Evolutionary conservation across 2,113 vertebrate species (phyloP).

Genomic region (Elaphurus davidianus): DNA sequence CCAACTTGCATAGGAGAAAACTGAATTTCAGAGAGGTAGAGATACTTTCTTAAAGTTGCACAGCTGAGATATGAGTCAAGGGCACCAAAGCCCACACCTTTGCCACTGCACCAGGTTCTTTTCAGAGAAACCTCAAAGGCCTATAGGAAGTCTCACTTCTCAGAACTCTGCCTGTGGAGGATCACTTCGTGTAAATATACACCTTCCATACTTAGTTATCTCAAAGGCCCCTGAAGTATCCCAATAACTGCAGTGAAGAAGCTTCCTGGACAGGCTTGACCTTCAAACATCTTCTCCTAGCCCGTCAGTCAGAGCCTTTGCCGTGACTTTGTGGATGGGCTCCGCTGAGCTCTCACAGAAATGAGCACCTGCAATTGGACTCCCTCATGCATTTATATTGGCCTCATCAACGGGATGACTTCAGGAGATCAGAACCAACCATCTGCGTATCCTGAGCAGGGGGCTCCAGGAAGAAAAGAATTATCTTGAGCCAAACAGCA

Average conservation of each 20-base stretch:
- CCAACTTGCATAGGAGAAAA: background rate
- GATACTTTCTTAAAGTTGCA: background rate
- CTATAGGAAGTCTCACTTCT: background rate
- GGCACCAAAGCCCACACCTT: background rate
- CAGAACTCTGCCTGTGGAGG: background rate
- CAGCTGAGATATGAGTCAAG: background rate
- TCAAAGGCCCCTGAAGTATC: background rate
- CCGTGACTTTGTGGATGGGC: slow-evolving; percentile 28
- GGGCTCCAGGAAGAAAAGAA: background rate
- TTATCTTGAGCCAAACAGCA: background rate
- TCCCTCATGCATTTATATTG: slow-evolving; percentile 75
- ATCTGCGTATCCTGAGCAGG: background rate
- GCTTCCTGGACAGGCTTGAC: background rate
- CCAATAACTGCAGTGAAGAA: background rate
- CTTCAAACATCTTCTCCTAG: slow-evolving; percentile 36
- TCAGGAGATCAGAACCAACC: slow-evolving; percentile 25
- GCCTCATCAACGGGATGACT: slow-evolving; percentile 51
- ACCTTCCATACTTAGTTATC: background rate
- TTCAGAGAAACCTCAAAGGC: background rate
- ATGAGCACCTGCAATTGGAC: slow-evolving; percentile 45
- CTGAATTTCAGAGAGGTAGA: background rate
- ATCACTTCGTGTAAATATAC: background rate
- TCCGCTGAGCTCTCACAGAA: slow-evolving; percentile 47
- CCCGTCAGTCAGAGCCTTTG: background rate
- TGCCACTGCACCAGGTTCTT: background rate